These are phyloP conservation scores for Augiades crinisus DNA, from an alignment of 2,888 invertebrate genomes.

Conservation along the genomic window DNA sequence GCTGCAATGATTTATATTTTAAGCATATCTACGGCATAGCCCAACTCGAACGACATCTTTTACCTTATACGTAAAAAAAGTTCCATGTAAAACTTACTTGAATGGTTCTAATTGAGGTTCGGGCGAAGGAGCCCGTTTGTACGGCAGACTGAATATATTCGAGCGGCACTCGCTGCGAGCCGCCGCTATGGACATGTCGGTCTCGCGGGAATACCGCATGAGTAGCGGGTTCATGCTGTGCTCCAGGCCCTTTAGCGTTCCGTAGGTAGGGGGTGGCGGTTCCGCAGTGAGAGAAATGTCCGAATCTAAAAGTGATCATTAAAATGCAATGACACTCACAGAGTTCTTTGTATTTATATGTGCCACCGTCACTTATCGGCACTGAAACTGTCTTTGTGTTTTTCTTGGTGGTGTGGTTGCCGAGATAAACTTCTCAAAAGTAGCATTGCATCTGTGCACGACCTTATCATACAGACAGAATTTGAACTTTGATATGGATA, in stretches of 20 bases:
- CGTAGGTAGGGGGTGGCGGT: conserved; percentile 86
- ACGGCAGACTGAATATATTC: conserved; percentile 85
- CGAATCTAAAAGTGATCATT: conserved; percentile 62
- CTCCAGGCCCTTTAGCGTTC: conserved; percentile 92
- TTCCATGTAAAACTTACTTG: conserved; percentile 56
- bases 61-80: conserved; percentile 48
- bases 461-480: too few species aligned
- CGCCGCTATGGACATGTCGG: conserved; percentile 91
- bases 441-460: too few species aligned
- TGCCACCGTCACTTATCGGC: too few species aligned
- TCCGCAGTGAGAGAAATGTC: conserved; percentile 80
- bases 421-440: too few species aligned
- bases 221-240: conserved; percentile 96
- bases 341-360: too few species aligned
- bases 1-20: too few species aligned
- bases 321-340: too few species aligned
- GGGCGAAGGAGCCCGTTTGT: conserved; percentile 63
- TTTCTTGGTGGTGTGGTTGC: too few species aligned
- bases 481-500: too few species aligned
- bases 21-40: too few species aligned
- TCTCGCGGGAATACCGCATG: conserved; percentile 94
- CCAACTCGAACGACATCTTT: too few species aligned
- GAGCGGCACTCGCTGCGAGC: conserved; percentile 90
- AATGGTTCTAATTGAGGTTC: conserved; percentile 87
- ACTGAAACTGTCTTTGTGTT: too few species aligned